Evolutionary conservation across 1,140 invertebrate species (phyloP).

Genomic region (Rhopalosiphum padi): DNA sequence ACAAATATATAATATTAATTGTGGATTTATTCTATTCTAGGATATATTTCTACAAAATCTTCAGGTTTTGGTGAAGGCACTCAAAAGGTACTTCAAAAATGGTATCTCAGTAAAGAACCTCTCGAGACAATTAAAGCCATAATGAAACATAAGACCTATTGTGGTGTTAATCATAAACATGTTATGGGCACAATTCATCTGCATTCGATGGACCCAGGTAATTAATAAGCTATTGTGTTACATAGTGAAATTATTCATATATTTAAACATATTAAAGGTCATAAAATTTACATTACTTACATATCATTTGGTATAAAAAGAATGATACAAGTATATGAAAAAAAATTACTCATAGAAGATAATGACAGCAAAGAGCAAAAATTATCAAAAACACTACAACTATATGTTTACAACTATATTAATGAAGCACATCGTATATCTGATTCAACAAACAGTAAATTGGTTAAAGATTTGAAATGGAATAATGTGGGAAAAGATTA

Average conservation of each 20-base stretch:
- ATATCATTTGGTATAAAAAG: not conserved
- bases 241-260: not conserved
- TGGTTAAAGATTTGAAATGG: not conserved
- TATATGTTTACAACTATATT: not conserved
- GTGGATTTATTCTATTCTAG: conserved; percentile 7
- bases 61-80: not conserved
- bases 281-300: not conserved
- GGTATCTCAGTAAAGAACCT: conserved; percentile 12
- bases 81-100: not conserved
- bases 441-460: not conserved
- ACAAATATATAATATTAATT: not conserved
- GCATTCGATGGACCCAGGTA: not conserved
- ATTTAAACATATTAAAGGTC: not conserved
- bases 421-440: not conserved
- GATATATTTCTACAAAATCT: not conserved
- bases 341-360: not conserved
- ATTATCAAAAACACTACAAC: not conserved
- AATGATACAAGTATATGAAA: not conserved
- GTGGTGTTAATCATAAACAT: not conserved
- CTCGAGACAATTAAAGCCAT: not conserved
- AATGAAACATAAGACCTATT: not conserved
- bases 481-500: not conserved
- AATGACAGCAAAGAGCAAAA: too few species aligned
- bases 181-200: not conserved
- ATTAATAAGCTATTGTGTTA: not conserved